A percentile compares a stretch with the other conserved stretches of the same genome.
Evolutionary conservation across 1,140 invertebrate species (phyloP).

Genomic region (Rhynchophorus ferrugineus): DNA sequence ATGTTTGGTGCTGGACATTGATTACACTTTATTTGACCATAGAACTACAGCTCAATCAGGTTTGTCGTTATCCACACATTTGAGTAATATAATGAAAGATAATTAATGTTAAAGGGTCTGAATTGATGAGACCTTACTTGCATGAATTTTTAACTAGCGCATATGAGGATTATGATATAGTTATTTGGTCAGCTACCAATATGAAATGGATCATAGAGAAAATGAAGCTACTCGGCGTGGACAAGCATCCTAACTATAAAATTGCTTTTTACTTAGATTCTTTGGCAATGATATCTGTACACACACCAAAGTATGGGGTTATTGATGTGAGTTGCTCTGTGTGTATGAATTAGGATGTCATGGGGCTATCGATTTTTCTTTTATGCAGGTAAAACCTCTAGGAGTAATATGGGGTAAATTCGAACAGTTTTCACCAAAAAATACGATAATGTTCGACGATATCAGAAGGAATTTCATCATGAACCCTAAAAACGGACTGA

Average conservation of each 20-base stretch:
- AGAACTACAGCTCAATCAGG: constrained; percentile 50
- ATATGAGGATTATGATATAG: constrained; percentile 83
- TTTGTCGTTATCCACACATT: too few species aligned
- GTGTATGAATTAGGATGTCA: neutral
- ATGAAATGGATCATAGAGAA: constrained; percentile 99
- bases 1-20: constrained; percentile 90
- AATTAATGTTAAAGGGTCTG: constrained; percentile 58
- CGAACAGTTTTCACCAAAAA: constrained; percentile 76
- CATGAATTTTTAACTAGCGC: constrained; percentile 92
- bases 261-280: constrained; percentile 88
- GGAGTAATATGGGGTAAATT: constrained; percentile 97
- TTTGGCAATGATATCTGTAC: constrained; percentile 90
- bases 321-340: constrained; percentile 58
- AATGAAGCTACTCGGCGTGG: constrained; percentile 86
- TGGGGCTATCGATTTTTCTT: constrained; percentile 20
- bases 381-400: constrained; percentile 79
- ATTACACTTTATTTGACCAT: constrained; percentile 96
- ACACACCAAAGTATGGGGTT: constrained; percentile 79
- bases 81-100: too few species aligned
- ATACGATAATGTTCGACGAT: constrained; percentile 98
- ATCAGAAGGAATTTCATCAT: constrained; percentile 95
- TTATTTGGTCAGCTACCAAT: constrained; percentile 91
- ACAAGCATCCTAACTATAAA: constrained; percentile 78
- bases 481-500: constrained; percentile 91
- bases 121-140: constrained; percentile 91